Conservation (phyloP, 2,113 vertebrate species). For the Callaeas wilsoni region DNA sequence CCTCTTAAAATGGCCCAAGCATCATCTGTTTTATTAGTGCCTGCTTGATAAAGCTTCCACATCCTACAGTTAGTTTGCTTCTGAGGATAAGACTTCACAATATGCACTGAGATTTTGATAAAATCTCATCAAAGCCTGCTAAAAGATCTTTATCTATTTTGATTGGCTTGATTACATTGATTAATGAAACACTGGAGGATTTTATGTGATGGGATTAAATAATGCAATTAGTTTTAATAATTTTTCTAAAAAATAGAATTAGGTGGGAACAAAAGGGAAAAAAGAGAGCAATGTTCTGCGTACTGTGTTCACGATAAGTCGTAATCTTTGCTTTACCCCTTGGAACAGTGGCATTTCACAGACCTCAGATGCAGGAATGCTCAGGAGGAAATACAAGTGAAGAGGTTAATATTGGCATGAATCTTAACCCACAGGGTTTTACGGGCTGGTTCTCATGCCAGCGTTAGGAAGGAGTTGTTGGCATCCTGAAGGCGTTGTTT, state of each 20-base stretch:
- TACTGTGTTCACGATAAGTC: background rate
- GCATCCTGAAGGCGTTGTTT: background rate
- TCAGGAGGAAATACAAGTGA: background rate
- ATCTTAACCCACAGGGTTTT: background rate
- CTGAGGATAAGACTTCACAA: slow-evolving; percentile 60
- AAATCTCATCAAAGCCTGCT: slow-evolving; percentile 71
- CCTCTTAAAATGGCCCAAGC: slow-evolving; percentile 42
- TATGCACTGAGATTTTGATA: slow-evolving; percentile 64
- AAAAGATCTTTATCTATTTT: slow-evolving; percentile 73
- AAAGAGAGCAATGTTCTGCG: background rate
- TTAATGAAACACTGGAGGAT: slow-evolving; percentile 71
- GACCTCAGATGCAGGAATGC: background rate
- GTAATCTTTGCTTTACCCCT: background rate
- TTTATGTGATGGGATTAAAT: slow-evolving; percentile 70
- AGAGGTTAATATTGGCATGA: background rate
- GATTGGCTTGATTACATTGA: slow-evolving; percentile 72
- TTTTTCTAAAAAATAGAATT: slow-evolving; percentile 65
- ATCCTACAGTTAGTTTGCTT: slow-evolving; percentile 48
- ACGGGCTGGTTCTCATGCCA: background rate
- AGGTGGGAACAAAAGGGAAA: slow-evolving; percentile 50
- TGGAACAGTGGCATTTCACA: background rate
- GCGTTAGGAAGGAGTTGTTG: background rate
- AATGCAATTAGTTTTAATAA: slow-evolving; percentile 70
- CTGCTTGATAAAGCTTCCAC: slow-evolving; percentile 55
- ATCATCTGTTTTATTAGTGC: slow-evolving; percentile 44